Conservation (phyloP, 2,888 invertebrate species). For the Chymomyza fuscimana region DNA sequence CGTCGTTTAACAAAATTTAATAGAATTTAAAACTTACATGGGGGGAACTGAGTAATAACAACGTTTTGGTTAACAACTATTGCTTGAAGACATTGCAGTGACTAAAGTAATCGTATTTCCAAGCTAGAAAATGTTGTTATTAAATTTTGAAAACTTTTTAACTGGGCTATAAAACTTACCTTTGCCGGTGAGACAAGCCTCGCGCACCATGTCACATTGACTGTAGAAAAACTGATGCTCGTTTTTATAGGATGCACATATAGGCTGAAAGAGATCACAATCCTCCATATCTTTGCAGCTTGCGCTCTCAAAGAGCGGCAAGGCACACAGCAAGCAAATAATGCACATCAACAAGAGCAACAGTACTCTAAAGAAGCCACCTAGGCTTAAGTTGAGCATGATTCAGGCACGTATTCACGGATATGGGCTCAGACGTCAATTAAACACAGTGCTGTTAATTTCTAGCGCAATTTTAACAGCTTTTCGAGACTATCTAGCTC, state of each 20-base stretch:
- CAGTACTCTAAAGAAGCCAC: neutral
- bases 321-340: conserved; percentile 40
- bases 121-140: conserved; percentile 50
- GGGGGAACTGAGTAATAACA: neutral
- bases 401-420: neutral
- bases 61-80: neutral
- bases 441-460: neutral
- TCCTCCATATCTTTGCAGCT: conserved; percentile 49
- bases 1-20: neutral
- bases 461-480: neutral
- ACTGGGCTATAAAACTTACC: conserved; percentile 47
- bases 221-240: conserved; percentile 77
- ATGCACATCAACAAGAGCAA: conserved; percentile 40
- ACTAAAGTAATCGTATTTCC: conserved; percentile 68
- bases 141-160: conserved; percentile 16
- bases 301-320: conserved; percentile 43
- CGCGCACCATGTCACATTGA: conserved; percentile 74
- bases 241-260: conserved; percentile 64
- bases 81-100: conserved; percentile 66
- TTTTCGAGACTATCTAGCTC: conserved; percentile 18
- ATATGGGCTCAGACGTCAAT: neutral
- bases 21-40: neutral
- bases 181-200: conserved; percentile 73
- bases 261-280: conserved; percentile 70
- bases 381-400: neutral